Evolutionary conservation across 92 coral and sea anemone species (phyloP), one percentile per base, ranked within the genome.

Genomic region (Umimayanthus chanpuru): DNA sequence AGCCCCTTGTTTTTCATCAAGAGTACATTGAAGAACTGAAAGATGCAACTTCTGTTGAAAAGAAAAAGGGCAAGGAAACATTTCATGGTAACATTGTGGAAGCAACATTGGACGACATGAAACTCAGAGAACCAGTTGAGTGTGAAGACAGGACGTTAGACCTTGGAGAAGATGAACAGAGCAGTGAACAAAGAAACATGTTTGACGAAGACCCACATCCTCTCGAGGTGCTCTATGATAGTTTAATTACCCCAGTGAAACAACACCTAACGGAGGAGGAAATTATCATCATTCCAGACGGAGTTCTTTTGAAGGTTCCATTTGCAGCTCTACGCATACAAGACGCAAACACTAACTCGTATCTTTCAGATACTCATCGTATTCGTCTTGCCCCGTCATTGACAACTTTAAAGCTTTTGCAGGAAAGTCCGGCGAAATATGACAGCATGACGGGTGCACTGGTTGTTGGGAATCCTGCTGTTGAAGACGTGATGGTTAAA

Each of bases 301-400:
- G 91, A 28, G 10, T 28, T 53, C 55, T 88, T 65, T 88, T 44
- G 20, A 49, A 18, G 25, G 81, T 88, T 10, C 91, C 87, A 38
- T 88, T 88, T 81, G 87, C 91, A 44, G 91, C 91, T 28, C 81
- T 88, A 49, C 78, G 71, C 50, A 6, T 47, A 11, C 50, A 6
- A 28, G 82, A 81, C 43, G 75, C 81, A 9, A 73, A 50, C 12
- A 73, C 87, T 3, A 70, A 81, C 28, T 26, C 26, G 53, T 88
- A 38, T 81, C 91, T 88, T 49, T 88, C 91, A 21, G 91, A 88
- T 29, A 88, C 77, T 15, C 71, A 81, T 6, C 86, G 81, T 36
- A 88, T 88, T 73, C 91, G 91, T 18, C 71, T 88, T 68, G 91
- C 80, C 26, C 91, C 91, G 47, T 88, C 87, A 5, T 25, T 88